Conservation (phyloP, 1,140 invertebrate species). For the Vanessa tameamea region DNA sequence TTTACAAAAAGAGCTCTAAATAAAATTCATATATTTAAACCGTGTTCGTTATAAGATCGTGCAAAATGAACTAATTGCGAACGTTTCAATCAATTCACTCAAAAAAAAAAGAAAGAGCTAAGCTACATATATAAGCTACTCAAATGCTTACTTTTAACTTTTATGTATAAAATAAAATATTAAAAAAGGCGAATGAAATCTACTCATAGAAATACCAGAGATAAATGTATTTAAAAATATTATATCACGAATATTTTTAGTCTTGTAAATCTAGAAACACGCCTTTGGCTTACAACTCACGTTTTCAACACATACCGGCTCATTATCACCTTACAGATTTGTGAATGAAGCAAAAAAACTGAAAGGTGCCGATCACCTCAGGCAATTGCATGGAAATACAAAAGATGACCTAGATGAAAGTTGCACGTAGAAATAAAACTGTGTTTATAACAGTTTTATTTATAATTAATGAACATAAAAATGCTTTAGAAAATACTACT, state of each 20-base stretch:
- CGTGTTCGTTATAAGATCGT: not conserved
- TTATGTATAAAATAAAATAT: too few species aligned
- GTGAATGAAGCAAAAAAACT: conserved; percentile 29
- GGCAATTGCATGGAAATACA: conserved; percentile 25
- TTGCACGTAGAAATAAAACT: not conserved
- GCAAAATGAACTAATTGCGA: conserved; percentile 11
- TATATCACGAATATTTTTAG: not conserved
- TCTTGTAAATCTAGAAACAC: not conserved
- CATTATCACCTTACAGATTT: conserved; percentile 28
- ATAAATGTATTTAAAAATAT: not conserved
- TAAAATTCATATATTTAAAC: too few species aligned
- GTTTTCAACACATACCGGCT: conserved; percentile 24
- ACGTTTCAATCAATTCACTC: not conserved
- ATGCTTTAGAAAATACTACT: too few species aligned
- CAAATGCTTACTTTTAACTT: conserved; percentile 9
- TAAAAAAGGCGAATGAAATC: too few species aligned
- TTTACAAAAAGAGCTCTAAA: too few species aligned
- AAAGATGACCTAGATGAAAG: conserved; percentile 27
- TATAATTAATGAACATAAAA: too few species aligned
- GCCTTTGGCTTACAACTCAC: conserved; percentile 17
- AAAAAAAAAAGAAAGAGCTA: conserved; percentile 18
- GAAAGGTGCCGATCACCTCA: conserved; percentile 25
- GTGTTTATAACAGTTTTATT: not conserved
- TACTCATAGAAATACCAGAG: too few species aligned
- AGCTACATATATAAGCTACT: conserved; percentile 11